Percentiles rank a stretch among this genome's conserved stretches.
Conservation (phyloP, 2,888 invertebrate species). For the Lithosia quadra region DNA sequence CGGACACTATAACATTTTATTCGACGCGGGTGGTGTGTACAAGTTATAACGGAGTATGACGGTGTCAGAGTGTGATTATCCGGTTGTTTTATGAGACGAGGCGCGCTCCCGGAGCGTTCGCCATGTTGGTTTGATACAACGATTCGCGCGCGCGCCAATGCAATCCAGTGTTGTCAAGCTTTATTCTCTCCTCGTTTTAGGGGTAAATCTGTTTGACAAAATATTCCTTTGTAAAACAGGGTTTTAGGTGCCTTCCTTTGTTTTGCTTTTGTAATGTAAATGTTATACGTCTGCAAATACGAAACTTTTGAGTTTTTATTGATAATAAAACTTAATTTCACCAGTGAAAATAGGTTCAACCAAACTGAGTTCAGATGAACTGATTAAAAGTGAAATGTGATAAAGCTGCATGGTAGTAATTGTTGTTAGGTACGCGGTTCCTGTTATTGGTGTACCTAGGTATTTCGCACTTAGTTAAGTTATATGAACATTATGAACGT, state of each 20-base stretch:
- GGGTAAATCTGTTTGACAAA: background rate
- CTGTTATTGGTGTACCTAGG: background rate
- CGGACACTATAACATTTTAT: conserved; percentile 78
- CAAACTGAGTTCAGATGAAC: background rate
- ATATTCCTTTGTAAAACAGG: background rate
- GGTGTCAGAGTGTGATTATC: conserved; percentile 57
- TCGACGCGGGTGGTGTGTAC: conserved; percentile 49
- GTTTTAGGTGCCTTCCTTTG: too few relatives aligned
- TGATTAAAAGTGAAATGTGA: background rate
- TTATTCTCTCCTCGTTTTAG: conserved; percentile 24
- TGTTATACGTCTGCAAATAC: background rate
- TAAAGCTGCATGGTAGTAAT: background rate
- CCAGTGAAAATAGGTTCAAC: background rate
- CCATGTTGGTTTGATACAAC: conserved; percentile 78
- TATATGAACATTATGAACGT: too few relatives aligned
- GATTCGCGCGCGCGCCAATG: conserved; percentile 85
- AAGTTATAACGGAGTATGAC: conserved; percentile 43
- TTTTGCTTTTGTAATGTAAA: too few relatives aligned
- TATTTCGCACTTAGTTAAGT: background rate
- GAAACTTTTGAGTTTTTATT: too few relatives aligned
- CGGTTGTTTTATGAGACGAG: conserved; percentile 70
- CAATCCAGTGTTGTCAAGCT: conserved; percentile 56
- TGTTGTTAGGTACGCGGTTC: background rate
- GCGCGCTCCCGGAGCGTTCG: conserved; percentile 76
- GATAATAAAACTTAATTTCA: too few relatives aligned